Percentiles rank a stretch among this genome's conserved stretches.
These are phyloP conservation scores for Nudaria mundana DNA, from an alignment of 2,888 invertebrate genomes.

Conservation along the genomic window DNA sequence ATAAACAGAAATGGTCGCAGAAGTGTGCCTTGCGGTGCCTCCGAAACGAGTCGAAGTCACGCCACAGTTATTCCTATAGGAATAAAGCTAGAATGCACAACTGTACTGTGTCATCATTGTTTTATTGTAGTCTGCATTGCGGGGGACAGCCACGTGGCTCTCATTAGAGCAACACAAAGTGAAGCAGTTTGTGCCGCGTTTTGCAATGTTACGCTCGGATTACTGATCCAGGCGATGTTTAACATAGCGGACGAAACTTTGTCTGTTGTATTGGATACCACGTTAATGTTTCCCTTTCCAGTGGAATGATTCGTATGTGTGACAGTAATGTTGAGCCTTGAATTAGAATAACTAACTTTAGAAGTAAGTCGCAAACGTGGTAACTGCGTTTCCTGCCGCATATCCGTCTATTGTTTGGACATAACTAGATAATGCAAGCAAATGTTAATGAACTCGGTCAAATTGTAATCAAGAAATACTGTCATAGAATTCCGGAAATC, in stretches of 20 bases:
- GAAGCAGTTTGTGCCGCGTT: conserved; percentile 76
- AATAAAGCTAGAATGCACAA: conserved; percentile 73
- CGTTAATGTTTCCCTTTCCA: conserved; percentile 22
- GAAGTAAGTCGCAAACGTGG: conserved; percentile 54
- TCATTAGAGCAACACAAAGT: conserved; percentile 78
- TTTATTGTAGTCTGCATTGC: conserved; percentile 80
- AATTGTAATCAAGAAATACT: conserved; percentile 19
- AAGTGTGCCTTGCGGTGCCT: conserved; percentile 57
- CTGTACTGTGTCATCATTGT: conserved; percentile 72
- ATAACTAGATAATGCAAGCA: conserved; percentile 37
- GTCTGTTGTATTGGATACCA: conserved; percentile 38
- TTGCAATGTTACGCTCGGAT: conserved; percentile 73
- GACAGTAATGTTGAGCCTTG: conserved; percentile 42
- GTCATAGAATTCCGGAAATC: conserved; percentile 20
- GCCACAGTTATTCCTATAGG: conserved; percentile 72
- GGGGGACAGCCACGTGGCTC: conserved; percentile 79
- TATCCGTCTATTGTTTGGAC: conserved; percentile 67
- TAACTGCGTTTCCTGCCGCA: conserved; percentile 60
- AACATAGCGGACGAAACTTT: conserved; percentile 68
- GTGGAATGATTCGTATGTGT: conserved; percentile 10
- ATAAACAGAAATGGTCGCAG: conserved; percentile 52
- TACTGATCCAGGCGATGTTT: conserved; percentile 67
- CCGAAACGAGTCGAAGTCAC: conserved; percentile 67
- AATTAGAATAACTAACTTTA: conserved; percentile 58
- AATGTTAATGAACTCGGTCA: conserved; percentile 43